Percentiles rank a stretch among this genome's conserved stretches.
phyloP scores from a whole-genome alignment of 2,888 invertebrate genomes.

The Ischnura elegans region DNA sequence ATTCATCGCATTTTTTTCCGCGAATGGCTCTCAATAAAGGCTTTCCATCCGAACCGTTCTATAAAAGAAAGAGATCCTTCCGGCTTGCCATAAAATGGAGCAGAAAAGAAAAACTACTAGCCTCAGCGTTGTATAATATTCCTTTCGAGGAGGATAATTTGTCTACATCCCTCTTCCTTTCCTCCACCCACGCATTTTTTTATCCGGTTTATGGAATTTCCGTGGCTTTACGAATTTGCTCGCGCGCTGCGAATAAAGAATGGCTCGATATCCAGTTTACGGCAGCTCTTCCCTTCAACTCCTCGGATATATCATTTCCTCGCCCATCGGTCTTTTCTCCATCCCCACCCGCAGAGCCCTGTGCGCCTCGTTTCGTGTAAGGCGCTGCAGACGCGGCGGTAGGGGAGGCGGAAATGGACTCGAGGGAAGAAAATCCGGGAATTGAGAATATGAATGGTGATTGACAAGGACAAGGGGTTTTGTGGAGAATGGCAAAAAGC shows the following conservation, averaged over 20 bases:
- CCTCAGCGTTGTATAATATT: slow-evolving; percentile 28
- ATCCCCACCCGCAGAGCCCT: not conserved
- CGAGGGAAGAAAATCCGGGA: slow-evolving; percentile 54
- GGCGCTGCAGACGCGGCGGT: not conserved
- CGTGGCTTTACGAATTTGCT: slow-evolving; percentile 32
- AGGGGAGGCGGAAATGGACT: not conserved
- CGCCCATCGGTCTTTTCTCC: slow-evolving; percentile 42
- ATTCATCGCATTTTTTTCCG: not conserved
- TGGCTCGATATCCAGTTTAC: slow-evolving; percentile 55
- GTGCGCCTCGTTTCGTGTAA: no score
- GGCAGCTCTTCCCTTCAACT: slow-evolving; percentile 26
- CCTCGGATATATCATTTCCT: slow-evolving; percentile 42
- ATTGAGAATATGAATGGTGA: slow-evolving; percentile 64
- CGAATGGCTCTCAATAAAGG: not conserved
- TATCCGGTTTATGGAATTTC: slow-evolving; percentile 13
- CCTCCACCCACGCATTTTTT: not conserved
- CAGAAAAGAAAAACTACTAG: not conserved
- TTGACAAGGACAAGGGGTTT: slow-evolving; percentile 65
- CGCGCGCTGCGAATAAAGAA: slow-evolving; percentile 34
- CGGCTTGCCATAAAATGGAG: not conserved
- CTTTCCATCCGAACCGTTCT: not conserved
- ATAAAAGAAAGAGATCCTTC: not conserved
- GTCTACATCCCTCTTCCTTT: not conserved
- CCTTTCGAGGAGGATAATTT: slow-evolving; percentile 33
- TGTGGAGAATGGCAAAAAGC: slow-evolving; percentile 51